A percentile compares a stretch with the other conserved stretches of the same genome.
Conservation (phyloP, 2,113 vertebrate genomes). For the Elephas maximus region DNA sequence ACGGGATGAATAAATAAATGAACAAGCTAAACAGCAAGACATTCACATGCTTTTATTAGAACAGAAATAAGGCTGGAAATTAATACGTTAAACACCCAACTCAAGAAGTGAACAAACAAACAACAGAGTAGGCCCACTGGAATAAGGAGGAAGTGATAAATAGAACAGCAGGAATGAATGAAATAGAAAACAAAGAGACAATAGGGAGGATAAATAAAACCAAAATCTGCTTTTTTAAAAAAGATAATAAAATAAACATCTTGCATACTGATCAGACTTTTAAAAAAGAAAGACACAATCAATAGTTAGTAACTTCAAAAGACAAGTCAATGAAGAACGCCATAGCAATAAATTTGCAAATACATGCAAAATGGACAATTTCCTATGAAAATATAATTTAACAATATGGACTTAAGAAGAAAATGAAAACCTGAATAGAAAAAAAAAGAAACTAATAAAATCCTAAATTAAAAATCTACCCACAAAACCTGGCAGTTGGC, state of each 20-base stretch:
- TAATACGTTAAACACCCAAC: not conserved
- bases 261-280: not conserved
- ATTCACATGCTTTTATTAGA: not conserved
- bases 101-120: not conserved
- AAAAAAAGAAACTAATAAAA: conserved; percentile 33
- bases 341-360: conserved; percentile 33
- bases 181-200: conserved; percentile 37
- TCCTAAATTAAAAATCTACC: conserved; percentile 63
- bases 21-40: not conserved
- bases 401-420: conserved; percentile 41
- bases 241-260: conserved; percentile 19
- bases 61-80: conserved; percentile 12
- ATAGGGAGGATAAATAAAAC: not conserved
- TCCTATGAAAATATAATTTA: conserved; percentile 61
- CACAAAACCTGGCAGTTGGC: not conserved
- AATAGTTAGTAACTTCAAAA: conserved; percentile 22
- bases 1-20: not conserved
- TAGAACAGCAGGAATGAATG: not conserved
- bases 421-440: conserved; percentile 18
- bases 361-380: not conserved
- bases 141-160: not conserved
- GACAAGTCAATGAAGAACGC: conserved; percentile 11
- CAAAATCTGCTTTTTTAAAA: not conserved
- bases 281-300: not conserved
- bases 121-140: not conserved